A percentile compares a stretch with the other conserved stretches of the same genome.
Conservation (phyloP, 2,113 vertebrate species). For the Telmatochromis brichardi region DNA sequence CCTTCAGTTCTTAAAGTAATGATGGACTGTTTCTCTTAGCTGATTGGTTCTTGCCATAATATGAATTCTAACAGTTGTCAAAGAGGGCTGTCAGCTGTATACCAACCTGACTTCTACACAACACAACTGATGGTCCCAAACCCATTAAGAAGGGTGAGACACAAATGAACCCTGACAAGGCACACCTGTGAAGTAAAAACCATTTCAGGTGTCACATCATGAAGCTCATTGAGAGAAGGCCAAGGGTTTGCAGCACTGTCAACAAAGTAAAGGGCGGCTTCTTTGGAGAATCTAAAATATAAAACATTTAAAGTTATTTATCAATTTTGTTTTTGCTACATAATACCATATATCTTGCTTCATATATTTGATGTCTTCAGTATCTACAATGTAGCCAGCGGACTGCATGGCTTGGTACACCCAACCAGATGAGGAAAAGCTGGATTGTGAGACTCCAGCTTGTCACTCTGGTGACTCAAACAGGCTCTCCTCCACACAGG, state of each 20-base stretch:
- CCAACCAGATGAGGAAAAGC: neutral
- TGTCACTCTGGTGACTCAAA: neutral
- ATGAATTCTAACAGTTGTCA: neutral
- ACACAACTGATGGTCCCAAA: neutral
- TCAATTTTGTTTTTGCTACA: neutral
- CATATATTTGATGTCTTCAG: neutral
- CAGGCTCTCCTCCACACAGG: neutral
- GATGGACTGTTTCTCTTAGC: neutral
- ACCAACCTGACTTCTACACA: neutral
- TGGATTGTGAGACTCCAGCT: neutral
- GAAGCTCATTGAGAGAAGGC: neutral
- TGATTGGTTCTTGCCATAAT: neutral
- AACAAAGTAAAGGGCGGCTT: neutral
- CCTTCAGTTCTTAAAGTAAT: neutral
- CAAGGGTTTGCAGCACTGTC: neutral
- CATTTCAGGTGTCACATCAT: neutral
- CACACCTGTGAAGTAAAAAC: neutral
- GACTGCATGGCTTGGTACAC: neutral
- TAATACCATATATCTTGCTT: neutral
- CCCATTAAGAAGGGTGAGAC: neutral
- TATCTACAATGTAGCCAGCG: neutral
- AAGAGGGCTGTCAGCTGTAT: neutral
- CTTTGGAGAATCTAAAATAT: neutral
- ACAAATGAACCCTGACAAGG: neutral
- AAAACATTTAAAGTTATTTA: neutral